Percentiles rank a stretch among this genome's conserved stretches.
phyloP scores from a whole-genome alignment of 2,113 vertebrate genomes.

The Craseonycteris thonglongyai region DNA sequence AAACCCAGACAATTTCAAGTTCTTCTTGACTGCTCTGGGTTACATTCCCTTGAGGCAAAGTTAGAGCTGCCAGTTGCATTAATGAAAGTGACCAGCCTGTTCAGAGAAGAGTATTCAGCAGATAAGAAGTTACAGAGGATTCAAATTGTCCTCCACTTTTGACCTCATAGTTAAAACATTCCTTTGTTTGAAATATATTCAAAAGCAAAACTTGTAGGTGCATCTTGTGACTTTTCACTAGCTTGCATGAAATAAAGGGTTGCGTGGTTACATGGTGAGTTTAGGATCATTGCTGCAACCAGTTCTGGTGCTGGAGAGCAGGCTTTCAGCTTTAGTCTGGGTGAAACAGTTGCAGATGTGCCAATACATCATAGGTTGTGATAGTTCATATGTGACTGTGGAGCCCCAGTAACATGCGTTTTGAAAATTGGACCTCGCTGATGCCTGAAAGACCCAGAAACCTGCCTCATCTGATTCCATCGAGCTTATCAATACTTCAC shows the following conservation, averaged over 20 bases:
- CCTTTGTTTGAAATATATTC: not conserved
- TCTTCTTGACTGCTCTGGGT: constrained; percentile 26
- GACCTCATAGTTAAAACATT: constrained; percentile 17
- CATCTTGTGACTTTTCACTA: not conserved
- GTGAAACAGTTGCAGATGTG: not conserved
- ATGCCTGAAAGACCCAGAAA: constrained; percentile 10
- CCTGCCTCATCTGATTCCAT: not conserved
- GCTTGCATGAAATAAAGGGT: not conserved
- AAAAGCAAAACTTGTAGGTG: not conserved
- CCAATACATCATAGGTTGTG: not conserved
- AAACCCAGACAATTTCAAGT: constrained; percentile 49
- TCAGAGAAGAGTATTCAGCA: not conserved
- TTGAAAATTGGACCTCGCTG: not conserved
- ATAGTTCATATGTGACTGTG: not conserved
- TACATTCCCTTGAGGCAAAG: constrained; percentile 30
- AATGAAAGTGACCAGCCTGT: constrained; percentile 41
- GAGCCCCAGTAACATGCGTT: not conserved
- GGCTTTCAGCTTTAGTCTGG: not conserved
- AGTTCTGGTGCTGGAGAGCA: not conserved
- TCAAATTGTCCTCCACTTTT: not conserved
- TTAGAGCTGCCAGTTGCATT: constrained; percentile 11
- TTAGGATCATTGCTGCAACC: not conserved
- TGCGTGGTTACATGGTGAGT: not conserved
- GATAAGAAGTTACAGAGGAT: constrained; percentile 27
- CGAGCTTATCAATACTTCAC: constrained; percentile 17